Base-by-base conservation (phyloP, 1,140 invertebrate genomes). In the Hylaeus volcanicus region DNA sequence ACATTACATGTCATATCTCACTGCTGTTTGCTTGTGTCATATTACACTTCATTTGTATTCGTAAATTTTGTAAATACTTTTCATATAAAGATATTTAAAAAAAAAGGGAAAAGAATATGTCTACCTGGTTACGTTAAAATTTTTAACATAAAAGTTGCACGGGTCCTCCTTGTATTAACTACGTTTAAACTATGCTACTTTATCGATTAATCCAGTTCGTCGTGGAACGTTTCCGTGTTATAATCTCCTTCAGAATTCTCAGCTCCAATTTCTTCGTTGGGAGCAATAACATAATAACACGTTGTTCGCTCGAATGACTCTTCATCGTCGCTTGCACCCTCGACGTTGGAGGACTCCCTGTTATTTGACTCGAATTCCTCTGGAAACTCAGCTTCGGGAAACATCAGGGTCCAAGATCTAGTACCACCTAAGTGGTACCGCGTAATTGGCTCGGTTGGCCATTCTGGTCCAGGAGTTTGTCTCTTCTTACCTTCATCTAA, bases 361-460 rank as follows among this genome's bases (percentile, higher is more conserved):
- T 58, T 4, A 3, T 6, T 15, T 9, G 0, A 12, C 0, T 48
- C 12, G 14, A 37, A 26, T 6, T 45, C 1, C 45, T 75, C 37
- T 43, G 5, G 5, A 9, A 2, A 1, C 1, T 43, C 37, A 12
- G 2, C 4, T 58, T 41, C 43, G 1, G 74, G 55, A 12, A 56
- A 70, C 2, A 60, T 51, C 11, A 77, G 0, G 1, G 3, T 61
- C 77, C 77, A 79, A 0, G 71, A 66, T 11, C 26, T 65, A 0
- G 77, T 79, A 0, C 77, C 77, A 8, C 77, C 77, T 15, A 79
- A 37, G 1, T 74, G 61, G 8, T 79, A 79, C 5, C n/a, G 61
- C 3, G 70, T 74, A 45, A 79, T 12, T 12, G n/a, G 41, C 5
- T 79, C 77, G 0, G 77, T 79, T 3, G 77, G 77, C 77, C 77